phyloP scores from a whole-genome alignment of 2,888 invertebrate genomes.

The Oligia strigilis region DNA sequence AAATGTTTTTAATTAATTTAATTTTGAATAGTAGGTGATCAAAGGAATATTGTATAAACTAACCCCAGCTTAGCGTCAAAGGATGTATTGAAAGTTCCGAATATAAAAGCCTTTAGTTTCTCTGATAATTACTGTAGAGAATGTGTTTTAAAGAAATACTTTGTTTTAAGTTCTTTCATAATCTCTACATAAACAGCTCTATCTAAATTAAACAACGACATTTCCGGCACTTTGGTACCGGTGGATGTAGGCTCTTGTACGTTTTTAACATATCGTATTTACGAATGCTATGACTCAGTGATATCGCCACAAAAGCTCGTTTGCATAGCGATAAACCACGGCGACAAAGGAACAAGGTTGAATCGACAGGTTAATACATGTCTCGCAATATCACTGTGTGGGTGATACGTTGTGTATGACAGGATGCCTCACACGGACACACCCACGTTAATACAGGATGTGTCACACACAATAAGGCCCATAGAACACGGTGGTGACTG shows the following conservation, averaged over 20 bases:
- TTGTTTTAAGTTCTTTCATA: slow-evolving; percentile 22
- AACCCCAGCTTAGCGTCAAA: background rate
- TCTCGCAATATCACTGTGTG: slow-evolving; percentile 73
- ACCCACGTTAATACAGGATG: slow-evolving; percentile 72
- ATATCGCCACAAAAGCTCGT: slow-evolving; percentile 80
- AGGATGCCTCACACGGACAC: slow-evolving; percentile 61
- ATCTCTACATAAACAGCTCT: slow-evolving; percentile 45
- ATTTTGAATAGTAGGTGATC: background rate
- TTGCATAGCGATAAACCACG: slow-evolving; percentile 82
- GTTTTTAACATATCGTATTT: slow-evolving; percentile 64
- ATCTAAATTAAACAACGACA: slow-evolving; percentile 61
- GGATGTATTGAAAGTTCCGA: background rate
- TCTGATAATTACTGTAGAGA: background rate
- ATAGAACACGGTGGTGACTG: slow-evolving; percentile 60
- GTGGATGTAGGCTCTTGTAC: slow-evolving; percentile 58
- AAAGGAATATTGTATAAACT: background rate
- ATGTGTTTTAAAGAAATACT: slow-evolving; percentile 5
- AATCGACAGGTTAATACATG: slow-evolving; percentile 87
- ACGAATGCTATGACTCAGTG: slow-evolving; percentile 77
- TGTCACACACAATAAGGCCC: slow-evolving; percentile 65
- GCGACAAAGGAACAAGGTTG: slow-evolving; percentile 84
- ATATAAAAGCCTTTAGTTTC: too few species aligned
- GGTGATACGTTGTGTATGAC: slow-evolving; percentile 56
- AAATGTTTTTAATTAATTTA: background rate
- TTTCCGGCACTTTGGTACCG: slow-evolving; percentile 56